Evolutionary conservation across 2,888 invertebrate species (phyloP), one percentile per base, ranked within the genome.

Genomic region (Cabera pusaria): DNA sequence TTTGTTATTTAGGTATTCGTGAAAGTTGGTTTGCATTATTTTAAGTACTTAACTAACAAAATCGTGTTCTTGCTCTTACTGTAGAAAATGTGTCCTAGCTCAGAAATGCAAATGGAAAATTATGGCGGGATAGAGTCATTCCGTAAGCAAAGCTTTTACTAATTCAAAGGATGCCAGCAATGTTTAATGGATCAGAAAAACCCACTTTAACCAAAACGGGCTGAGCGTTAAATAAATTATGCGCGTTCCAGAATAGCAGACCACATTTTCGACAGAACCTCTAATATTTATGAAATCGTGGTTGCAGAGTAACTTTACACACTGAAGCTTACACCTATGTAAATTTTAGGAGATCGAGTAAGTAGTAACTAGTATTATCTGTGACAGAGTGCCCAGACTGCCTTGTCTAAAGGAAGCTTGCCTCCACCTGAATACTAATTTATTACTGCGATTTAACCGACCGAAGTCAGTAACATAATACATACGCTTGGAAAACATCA

Each of bases 401-500:
- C 50, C 61, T 56, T 61, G 66, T 63, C 59, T 56, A n/a, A 68
- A 80, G 73, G 81, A 75, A 80, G 72, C 67, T 60, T 14, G 14
- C 14, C 41, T 58, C 47, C 56, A 60, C 62, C 62, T 64, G 84
- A 73, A 85, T 86, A 81, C 80, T 72, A 83, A 85, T 82, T 70
- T 57, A 70, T 68, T 64, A 66, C 68, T 62, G 38, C 56, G 44
- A 59, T 52, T 51, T 60, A 73, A 56, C 64, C 75, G 55, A 57
- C 66, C 57, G 52, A 68, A n/a, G 63, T 59, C 26, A 58, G 71
- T 65, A 62, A 56, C 47, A 50, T 35, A 18, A 35, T 16, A 22
- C 11, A 26, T 39, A 40, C 47, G 38, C 22, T 43, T 12, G 23
- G 36, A 47, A 44, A 40, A 36, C 49, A 50, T 43, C 44, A 46